Evolutionary conservation across 2,113 vertebrate species (phyloP), one percentile per base, ranked within the genome.

Genomic region (Pelecanoides urinatrix): DNA sequence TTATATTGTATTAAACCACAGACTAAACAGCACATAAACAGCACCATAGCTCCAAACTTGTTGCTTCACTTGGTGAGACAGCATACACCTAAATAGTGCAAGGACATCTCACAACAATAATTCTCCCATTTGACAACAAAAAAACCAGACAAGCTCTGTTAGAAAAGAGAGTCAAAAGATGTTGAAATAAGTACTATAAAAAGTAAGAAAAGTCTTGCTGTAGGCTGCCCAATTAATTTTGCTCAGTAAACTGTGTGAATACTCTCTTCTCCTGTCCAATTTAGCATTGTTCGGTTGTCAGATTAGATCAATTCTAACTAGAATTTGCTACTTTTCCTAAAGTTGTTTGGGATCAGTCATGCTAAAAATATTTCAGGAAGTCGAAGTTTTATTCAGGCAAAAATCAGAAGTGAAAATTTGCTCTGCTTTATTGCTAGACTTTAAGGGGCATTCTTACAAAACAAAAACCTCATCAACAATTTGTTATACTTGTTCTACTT

Each of bases 201-300:
- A 13, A 61, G 44, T 87, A 90, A 90, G 56, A 61, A 45, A 66
- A 62, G 12, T 61, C 85, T 73, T 93, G 34, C 58, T 88, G 82
- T 78, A 79, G 34, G 15, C 13, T 50, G 25, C 29, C 67, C 67
- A 93, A 94, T 92, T 93, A 80, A 92, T 88, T 88, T 94, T 93
- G 82, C 15, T 86, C 59, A 88, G 53, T 47, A 96, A 95, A 88
- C 45, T 86, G 70, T 94, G 75, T 2, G 2, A 94, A 76, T 83
- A 13, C n/a, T n/a, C 42, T 73, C 13, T 53, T 88, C 40, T 75
- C 9, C 32, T 76, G 38, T 83, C 40, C 50, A 86, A 76, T 76
- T 92, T 88, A 62, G 2, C 63, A 86, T 88, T 94, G 86, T 90
- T 50, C 1, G 0, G 15, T 68, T 94, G 92, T 94, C 88, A 83